Conservation (phyloP, 2,113 vertebrate species). For the Pongo pygmaeus region DNA sequence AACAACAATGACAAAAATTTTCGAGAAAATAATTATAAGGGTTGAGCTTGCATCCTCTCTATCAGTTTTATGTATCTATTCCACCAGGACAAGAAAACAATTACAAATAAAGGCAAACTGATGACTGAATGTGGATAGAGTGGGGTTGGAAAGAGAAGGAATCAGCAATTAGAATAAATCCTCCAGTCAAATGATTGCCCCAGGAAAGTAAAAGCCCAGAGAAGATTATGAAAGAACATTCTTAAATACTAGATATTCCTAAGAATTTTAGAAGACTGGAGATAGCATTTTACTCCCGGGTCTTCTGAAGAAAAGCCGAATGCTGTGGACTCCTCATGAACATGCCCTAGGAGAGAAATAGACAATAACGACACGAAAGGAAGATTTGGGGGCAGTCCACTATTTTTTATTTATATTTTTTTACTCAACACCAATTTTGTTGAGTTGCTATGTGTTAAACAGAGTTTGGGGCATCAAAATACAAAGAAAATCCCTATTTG, state of each 20-base stretch:
- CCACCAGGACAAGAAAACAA: neutral
- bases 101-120: neutral
- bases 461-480: neutral
- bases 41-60: neutral
- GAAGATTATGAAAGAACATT: neutral
- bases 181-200: neutral
- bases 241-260: neutral
- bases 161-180: constrained; percentile 24
- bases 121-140: neutral
- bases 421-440: neutral
- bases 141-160: neutral
- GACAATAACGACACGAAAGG: neutral
- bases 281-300: neutral
- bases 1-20: neutral
- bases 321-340: neutral
- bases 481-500: neutral
- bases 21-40: neutral
- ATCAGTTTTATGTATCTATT: neutral
- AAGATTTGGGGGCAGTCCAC: neutral
- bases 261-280: constrained; percentile 18
- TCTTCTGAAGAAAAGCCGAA: neutral
- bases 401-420: neutral
- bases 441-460: neutral
- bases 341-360: neutral
- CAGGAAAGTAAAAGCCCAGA: constrained; percentile 7